phyloP scores from a whole-genome alignment of 1,140 invertebrate genomes.

The Calosoma granatense region DNA sequence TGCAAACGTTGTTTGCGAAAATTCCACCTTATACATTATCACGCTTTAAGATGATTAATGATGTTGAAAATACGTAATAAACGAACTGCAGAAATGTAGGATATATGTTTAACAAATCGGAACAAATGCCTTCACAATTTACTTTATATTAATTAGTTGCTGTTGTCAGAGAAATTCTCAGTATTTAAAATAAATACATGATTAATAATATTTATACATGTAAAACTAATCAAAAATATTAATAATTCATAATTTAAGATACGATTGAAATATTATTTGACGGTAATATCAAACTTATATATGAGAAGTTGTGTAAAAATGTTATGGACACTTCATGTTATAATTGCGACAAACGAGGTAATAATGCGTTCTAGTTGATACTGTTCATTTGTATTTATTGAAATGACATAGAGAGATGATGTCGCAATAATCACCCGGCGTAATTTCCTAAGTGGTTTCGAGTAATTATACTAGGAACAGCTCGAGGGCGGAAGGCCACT shows the following conservation, averaged over 20 bases:
- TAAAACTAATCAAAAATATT: too few species aligned
- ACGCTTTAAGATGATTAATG: background rate
- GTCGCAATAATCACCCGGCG: constrained; percentile 3
- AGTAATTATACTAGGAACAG: constrained; percentile 1
- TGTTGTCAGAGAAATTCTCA: background rate
- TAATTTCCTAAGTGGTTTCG: constrained; percentile 9
- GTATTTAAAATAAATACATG: too few species aligned
- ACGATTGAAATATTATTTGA: too few species aligned
- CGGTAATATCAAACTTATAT: too few species aligned
- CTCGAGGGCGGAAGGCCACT: background rate
- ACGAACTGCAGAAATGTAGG: background rate
- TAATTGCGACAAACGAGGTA: too few species aligned
- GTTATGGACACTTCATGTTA: too few species aligned
- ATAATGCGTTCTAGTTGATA: too few species aligned
- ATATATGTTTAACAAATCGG: background rate
- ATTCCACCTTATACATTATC: background rate
- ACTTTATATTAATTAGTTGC: background rate
- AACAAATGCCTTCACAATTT: background rate
- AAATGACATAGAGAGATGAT: constrained; percentile 7
- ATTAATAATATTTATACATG: too few species aligned
- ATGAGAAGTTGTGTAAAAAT: too few species aligned
- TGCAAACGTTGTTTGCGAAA: background rate
- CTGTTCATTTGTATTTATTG: constrained; percentile 4
- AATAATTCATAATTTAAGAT: too few species aligned
- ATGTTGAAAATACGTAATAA: background rate